Base-by-base conservation (phyloP, 2,797 vertebrate species). In the Tokudaia muenninki region DNA sequence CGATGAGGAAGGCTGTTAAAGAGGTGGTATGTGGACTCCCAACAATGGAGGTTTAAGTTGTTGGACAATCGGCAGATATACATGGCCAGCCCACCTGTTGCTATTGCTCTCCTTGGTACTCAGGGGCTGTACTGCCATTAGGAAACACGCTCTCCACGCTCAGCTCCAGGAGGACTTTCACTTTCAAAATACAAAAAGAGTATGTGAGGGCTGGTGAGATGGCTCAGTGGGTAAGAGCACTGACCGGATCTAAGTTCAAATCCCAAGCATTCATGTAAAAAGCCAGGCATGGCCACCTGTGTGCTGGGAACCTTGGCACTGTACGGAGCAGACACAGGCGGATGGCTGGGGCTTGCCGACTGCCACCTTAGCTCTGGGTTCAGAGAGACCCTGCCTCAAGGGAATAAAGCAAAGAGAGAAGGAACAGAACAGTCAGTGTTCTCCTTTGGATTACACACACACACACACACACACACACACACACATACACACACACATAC, bases 1-100 rank as follows among this genome's bases (percentile, higher is more conserved):
- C 91, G 79, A 75, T 57, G 74, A 84, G 65, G 24, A 86, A 82
- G 84, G n/a, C 52, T 90, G 90, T 72, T 82, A 92, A 92, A 44
- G 55, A 93, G 91, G 37, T 87, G 79, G 65, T 37, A 16, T 44
- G 29, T 61, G 83, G 44, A 88, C 94, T 79, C 81, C 79, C 55
- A 67, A 86, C 83, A 86, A 92, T 87, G 41, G n/a, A 94, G 65
- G 78, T 77, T 63, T 57, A 75, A 89, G 70, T 55, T 21, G 16
- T 19, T 10, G 0, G 24, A 61, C 77, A 63, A 47, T n/a, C 22
- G 77, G 50, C n/a, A 17, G 24, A 17, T 84, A 70, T n/a, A 3
- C 17, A 8, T 57, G 2, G 29, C 37, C 50, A 57, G 41, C 67
- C 37, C n/a, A 0, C n/a, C 50, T 57, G 50, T 9, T 41, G n/a